A percentile compares a stretch with the other conserved stretches of the same genome.
These are phyloP conservation scores for Gonatopus flavifemur DNA, from an alignment of 1,140 invertebrate genomes.

Conservation along the genomic window DNA sequence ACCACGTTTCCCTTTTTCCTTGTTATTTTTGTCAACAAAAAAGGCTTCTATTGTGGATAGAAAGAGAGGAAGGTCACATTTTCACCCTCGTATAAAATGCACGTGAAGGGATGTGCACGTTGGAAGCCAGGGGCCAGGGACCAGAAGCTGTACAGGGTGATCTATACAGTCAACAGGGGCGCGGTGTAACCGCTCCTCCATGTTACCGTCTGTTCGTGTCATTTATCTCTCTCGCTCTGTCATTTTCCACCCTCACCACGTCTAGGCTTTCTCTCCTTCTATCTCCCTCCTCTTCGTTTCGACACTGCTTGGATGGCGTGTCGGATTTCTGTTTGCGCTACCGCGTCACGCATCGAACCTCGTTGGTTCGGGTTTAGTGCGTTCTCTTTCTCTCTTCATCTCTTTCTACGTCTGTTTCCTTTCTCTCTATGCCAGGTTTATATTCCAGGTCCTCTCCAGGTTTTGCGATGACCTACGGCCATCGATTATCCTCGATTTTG, in stretches of 20 bases:
- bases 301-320: constrained; percentile 35
- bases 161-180: constrained; percentile 45
- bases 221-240: constrained; percentile 6
- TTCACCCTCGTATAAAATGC: constrained; percentile 43
- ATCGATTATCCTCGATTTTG: constrained; percentile 8
- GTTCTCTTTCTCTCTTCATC: constrained; percentile 3
- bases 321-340: constrained; percentile 52
- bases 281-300: constrained; percentile 12
- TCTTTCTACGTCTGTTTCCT: neutral
- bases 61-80: constrained; percentile 31
- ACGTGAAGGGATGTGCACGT: constrained; percentile 32
- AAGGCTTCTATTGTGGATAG: constrained; percentile 39
- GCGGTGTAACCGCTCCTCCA: constrained; percentile 31
- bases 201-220: constrained; percentile 31
- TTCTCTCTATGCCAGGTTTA: constrained; percentile 6
- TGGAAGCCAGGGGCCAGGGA: constrained; percentile 39
- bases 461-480: neutral
- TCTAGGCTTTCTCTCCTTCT: constrained; percentile 22
- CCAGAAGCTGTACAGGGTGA: constrained; percentile 26
- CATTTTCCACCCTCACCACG: constrained; percentile 14
- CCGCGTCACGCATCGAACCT: constrained; percentile 45
- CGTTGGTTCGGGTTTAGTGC: constrained; percentile 38
- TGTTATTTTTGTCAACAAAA: constrained; percentile 25
- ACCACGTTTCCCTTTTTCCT: too few relatives aligned
- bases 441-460: constrained; percentile 32